Evolutionary conservation across 2,888 invertebrate species (phyloP), one percentile per base, ranked within the genome.

Genomic region (Drosophila koepferae): DNA sequence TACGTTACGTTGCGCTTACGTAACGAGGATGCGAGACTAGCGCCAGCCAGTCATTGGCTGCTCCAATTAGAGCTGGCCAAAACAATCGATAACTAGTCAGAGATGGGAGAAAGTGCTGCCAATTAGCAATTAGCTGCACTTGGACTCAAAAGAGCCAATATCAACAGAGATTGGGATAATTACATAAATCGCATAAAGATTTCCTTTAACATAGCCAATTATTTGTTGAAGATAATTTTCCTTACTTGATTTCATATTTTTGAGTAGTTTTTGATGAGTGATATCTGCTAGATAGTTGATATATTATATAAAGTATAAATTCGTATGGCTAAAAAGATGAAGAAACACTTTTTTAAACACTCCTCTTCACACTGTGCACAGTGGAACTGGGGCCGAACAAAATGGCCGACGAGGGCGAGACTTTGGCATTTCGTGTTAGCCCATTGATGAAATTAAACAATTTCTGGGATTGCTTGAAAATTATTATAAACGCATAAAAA

Each of bases 1-100:
- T 84, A 87, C 76, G 79, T 84, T 90, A 83, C 82, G 82, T 31
- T 61, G 69, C 75, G 88, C 77, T 84, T 90, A 84, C 90, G 90
- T 84, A 87, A 89, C 63, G 77, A 81, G 81, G 81, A 77, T 77
- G 58, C 81, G 75, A 59, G 56, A 23, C 16, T 28, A 16, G 43
- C 20, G 46, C 23, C 48, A 41, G 7, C 28, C 28, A 18, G n/a
- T 34, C 31, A 81, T 66, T 58, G 60, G 58, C 31, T 59, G 74
- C 67, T 81, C 73, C 82, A 77, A 77, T 77, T 77, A 72, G 63
- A 43, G 55, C 53, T 18, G 54, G 46, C 46, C 31, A n/a, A 44
- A 60, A 14, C 43, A 73, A 76, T 74, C 75, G 63, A 76, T 75
- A 68, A 34, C 44, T 14, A 20, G 28, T 5, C 34, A 36, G 41